Conservation (phyloP, 2,113 vertebrate genomes). For the Channa maculata region DNA sequence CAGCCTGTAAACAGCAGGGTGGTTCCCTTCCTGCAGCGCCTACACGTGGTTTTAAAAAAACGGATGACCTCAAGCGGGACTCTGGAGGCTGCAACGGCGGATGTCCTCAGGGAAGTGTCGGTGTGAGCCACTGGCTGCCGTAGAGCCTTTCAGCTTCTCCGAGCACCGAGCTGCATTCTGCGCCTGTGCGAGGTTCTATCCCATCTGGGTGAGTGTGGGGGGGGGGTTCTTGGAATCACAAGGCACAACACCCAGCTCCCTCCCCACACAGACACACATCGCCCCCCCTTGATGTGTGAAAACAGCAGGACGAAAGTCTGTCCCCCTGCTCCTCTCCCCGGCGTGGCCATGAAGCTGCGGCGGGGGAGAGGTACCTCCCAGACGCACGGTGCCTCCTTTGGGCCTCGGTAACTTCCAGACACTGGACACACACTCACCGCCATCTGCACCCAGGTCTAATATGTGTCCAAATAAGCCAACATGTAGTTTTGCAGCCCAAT, state of each 20-base stretch:
- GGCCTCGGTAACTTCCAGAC: not conserved
- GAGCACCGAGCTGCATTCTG: slow-evolving; percentile 47
- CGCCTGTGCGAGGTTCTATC: slow-evolving; percentile 68
- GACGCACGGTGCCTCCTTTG: slow-evolving; percentile 3
- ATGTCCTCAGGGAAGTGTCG: slow-evolving; percentile 34
- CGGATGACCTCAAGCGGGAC: not conserved
- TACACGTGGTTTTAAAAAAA: slow-evolving; percentile 19
- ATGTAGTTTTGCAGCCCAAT: too few relatives aligned
- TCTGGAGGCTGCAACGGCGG: not conserved
- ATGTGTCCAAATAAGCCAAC: too few relatives aligned
- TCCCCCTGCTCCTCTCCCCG: slow-evolving; percentile 17
- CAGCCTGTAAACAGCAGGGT: slow-evolving; percentile 54
- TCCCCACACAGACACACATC: not conserved
- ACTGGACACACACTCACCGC: too few relatives aligned
- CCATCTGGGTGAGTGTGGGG: slow-evolving; percentile 42
- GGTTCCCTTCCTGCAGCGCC: slow-evolving; percentile 50
- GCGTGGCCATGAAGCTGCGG: slow-evolving; percentile 72
- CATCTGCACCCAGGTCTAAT: too few relatives aligned
- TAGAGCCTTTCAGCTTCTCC: slow-evolving; percentile 58
- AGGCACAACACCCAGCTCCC: too few relatives aligned
- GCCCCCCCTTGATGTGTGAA: slow-evolving; percentile 31
- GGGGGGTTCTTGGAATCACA: slow-evolving; percentile 70
- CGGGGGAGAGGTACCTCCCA: not conserved
- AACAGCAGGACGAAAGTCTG: slow-evolving; percentile 11
- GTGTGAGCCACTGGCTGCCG: slow-evolving; percentile 31